These are phyloP conservation scores for Malurus melanocephalus DNA, from an alignment of 2,113 vertebrate species.

Conservation along the genomic window DNA sequence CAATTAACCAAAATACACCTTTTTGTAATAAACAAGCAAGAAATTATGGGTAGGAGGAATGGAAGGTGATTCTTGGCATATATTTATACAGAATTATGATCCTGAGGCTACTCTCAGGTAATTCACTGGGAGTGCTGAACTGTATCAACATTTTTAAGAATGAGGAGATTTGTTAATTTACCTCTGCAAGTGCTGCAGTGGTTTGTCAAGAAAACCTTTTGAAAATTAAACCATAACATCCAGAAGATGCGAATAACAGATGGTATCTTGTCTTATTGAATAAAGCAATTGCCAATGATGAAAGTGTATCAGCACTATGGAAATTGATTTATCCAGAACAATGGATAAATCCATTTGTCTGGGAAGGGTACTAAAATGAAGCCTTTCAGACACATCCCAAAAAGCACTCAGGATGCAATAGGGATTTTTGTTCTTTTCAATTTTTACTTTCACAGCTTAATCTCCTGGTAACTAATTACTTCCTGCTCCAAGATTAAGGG, in stretches of 20 bases:
- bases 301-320: background rate
- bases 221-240: background rate
- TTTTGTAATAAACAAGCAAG: background rate
- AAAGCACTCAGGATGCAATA: background rate
- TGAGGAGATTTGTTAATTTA: background rate
- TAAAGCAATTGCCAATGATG: background rate
- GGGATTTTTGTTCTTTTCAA: background rate
- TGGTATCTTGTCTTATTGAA: background rate
- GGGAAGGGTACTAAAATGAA: background rate
- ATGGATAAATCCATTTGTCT: background rate
- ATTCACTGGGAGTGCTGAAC: background rate
- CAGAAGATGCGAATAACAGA: background rate
- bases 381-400: background rate
- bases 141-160: background rate
- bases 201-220: background rate
- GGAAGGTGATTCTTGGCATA: background rate
- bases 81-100: background rate
- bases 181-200: background rate
- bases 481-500: constrained; percentile 4
- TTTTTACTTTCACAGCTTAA: background rate
- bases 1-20: rapidly evolving
- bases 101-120: background rate
- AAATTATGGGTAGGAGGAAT: background rate
- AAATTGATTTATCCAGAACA: background rate
- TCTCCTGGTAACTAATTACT: background rate